Conservation (phyloP, 2,113 vertebrate species). For the Heloderma charlesbogerti region DNA sequence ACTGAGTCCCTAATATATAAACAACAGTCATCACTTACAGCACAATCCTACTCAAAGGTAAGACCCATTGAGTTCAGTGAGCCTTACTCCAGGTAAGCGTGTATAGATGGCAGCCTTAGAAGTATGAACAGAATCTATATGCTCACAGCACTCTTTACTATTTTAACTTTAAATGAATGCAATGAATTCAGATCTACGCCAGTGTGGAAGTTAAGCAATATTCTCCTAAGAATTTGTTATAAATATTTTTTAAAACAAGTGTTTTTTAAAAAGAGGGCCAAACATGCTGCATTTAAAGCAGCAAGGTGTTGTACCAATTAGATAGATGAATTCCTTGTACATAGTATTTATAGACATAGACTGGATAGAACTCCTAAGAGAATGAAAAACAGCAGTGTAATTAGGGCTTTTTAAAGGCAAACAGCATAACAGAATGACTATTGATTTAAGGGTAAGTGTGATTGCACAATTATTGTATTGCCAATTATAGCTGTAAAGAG, state of each 20-base stretch:
- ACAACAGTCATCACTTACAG: background rate
- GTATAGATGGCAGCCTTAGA: background rate
- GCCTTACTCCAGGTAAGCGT: background rate
- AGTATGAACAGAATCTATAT: background rate
- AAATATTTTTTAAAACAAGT: background rate
- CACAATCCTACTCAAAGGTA: background rate
- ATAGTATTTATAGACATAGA: background rate
- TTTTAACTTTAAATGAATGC: background rate
- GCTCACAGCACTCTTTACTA: background rate
- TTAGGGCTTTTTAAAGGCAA: background rate
- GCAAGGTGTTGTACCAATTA: background rate
- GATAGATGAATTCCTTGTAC: background rate
- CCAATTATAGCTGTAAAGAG: background rate
- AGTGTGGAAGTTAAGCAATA: background rate
- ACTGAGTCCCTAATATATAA: background rate
- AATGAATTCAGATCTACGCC: background rate
- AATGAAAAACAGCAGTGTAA: background rate
- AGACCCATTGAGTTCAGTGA: background rate
- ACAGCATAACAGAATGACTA: background rate
- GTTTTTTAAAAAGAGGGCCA: background rate
- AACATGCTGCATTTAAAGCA: background rate
- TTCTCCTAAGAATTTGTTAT: background rate
- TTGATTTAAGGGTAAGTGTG: background rate
- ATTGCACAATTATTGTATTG: conserved; percentile 14
- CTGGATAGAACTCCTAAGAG: conserved; percentile 17